Base-by-base conservation (phyloP, 1,140 invertebrate species). In the Saccostrea glomerata region DNA sequence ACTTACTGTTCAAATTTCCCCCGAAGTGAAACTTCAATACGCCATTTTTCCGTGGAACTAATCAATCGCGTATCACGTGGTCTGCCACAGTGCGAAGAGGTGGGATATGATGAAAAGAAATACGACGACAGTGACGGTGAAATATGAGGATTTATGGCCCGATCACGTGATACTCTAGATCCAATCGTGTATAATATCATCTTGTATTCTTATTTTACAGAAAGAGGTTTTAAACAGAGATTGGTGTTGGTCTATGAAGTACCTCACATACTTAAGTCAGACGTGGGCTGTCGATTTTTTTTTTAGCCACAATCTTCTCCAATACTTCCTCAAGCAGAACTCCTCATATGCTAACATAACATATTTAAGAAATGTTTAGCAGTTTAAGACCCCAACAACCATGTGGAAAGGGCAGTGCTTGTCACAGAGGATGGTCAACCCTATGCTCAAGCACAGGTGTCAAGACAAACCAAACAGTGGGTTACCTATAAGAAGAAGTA, bases 401-500 rank as follows among this genome's bases (percentile, higher is more conserved):
- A 82, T 36, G 9, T 15, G 11, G 82, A 15, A 13, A 82, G 82
- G n/a, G 17, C 12, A 40, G 3, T 40, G n/a, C 7, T 7, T 12
- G 36, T 23, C 9, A 40, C 25, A 13, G 2, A 82, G 47, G 47
- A 82, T 25, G 84, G 36, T 40, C 5, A 40, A 23, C 6, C 36
- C 2, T 83, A 15, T 47, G 36, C 54, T 40, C 17, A 55, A 55
- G 36, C 25, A 13, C 82, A 83, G 82, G 36, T 47, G 12, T 83
- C 82, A 13, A 36, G 82, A 25, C 17, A 36, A 25, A 83, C 82
- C 25, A 83, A 83, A 83, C 36, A 83, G 23, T 85, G 84, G 6
- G 47, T 36, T 36, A 2, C 30, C 30, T 36, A 36, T 36, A 15
- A n/a, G 36, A 25, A 13, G 15, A 36, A 36, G 30, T 40, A 12